A percentile compares a stretch with the other conserved stretches of the same genome.
Conservation (phyloP, 2,888 invertebrate genomes). For the Ennomos quercinarius region DNA sequence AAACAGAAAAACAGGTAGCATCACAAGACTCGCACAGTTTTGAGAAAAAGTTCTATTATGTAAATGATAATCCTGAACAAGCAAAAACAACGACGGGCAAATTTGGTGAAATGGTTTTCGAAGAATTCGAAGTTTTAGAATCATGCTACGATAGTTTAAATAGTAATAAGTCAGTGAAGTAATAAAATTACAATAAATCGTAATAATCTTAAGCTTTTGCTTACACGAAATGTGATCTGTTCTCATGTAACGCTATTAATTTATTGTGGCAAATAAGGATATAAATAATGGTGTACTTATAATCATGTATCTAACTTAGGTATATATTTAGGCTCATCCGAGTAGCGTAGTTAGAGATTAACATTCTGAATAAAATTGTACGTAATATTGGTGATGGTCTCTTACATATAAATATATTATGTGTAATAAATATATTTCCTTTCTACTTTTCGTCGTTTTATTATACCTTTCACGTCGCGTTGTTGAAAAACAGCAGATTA, state of each 20-base stretch:
- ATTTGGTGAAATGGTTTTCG: conserved; percentile 94
- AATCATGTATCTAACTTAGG: conserved; percentile 58
- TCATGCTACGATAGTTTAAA: conserved; percentile 86
- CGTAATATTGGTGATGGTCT: conserved; percentile 79
- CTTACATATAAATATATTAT: conserved; percentile 47
- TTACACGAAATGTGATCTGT: conserved; percentile 78
- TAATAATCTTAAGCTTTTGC: conserved; percentile 61
- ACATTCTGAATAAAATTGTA: conserved; percentile 55
- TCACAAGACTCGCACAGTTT: conserved; percentile 63
- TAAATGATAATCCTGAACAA: conserved; percentile 85
- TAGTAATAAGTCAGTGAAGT: conserved; percentile 81
- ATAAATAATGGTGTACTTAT: conserved; percentile 61
- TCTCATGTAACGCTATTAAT: conserved; percentile 76
- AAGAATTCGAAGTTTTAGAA: conserved; percentile 91
- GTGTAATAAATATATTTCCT: conserved; percentile 71
- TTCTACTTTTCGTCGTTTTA: conserved; percentile 41
- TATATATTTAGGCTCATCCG: conserved; percentile 41
- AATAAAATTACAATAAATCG: conserved; percentile 49
- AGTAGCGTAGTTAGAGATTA: conserved; percentile 51
- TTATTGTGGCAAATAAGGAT: conserved; percentile 68
- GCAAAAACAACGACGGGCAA: conserved; percentile 85
- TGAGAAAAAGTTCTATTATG: conserved; percentile 87
- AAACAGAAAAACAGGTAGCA: conserved; percentile 56
- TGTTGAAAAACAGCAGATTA: conserved; percentile 2
- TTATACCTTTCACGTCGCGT: neutral